Evolutionary conservation across 2,888 invertebrate species (phyloP).

Genomic region (Hybos culiciformis): DNA sequence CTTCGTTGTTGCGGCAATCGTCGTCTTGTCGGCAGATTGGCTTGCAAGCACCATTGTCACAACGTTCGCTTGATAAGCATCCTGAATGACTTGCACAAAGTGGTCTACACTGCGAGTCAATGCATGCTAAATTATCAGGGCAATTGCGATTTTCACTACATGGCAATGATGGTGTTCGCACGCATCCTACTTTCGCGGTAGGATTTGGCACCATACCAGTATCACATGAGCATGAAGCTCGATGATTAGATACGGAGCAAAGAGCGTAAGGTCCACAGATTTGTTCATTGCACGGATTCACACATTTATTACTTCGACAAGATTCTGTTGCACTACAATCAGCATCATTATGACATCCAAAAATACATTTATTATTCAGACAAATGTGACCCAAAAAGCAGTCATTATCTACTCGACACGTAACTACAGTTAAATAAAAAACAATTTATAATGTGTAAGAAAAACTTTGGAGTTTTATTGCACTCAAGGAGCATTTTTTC

Average conservation of each 20-base stretch:
- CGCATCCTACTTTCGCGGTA: slow-evolving; percentile 75
- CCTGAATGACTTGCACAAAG: slow-evolving; percentile 62
- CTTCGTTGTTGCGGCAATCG: slow-evolving; percentile 75
- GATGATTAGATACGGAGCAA: slow-evolving; percentile 66
- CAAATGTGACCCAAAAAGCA: slow-evolving; percentile 88
- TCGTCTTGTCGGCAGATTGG: slow-evolving; percentile 71
- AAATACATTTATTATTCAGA: slow-evolving; percentile 68
- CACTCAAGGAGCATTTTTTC: too few relatives aligned
- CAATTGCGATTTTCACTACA: slow-evolving; percentile 70
- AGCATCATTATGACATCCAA: slow-evolving; percentile 74
- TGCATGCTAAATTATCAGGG: slow-evolving; percentile 53
- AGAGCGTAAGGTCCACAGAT: slow-evolving; percentile 78
- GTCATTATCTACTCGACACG: slow-evolving; percentile 81
- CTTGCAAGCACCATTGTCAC: slow-evolving; percentile 59
- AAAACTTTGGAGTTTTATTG: too few relatives aligned
- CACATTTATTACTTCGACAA: slow-evolving; percentile 66
- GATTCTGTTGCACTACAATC: slow-evolving; percentile 77
- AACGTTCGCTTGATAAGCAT: slow-evolving; percentile 65
- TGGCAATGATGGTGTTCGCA: slow-evolving; percentile 60
- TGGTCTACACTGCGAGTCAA: slow-evolving; percentile 58
- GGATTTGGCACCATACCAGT: slow-evolving; percentile 73
- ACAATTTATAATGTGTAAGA: too few relatives aligned
- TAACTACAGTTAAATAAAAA: too few relatives aligned
- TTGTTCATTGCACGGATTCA: slow-evolving; percentile 59
- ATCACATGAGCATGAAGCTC: slow-evolving; percentile 68